phyloP scores from a whole-genome alignment of 1,140 invertebrate species.

The Nasonia giraulti region DNA sequence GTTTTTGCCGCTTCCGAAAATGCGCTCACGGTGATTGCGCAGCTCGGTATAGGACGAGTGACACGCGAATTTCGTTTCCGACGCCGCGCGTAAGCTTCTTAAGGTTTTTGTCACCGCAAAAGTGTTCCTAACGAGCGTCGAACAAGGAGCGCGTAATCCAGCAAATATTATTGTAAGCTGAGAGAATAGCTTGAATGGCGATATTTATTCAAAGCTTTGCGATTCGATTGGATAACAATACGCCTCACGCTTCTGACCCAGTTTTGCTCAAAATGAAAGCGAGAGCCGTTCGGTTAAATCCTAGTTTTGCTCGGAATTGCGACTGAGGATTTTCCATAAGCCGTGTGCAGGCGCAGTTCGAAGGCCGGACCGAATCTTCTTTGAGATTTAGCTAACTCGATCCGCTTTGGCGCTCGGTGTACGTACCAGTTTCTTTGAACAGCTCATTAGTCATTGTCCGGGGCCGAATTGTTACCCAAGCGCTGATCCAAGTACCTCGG shows the following conservation, averaged over 20 bases:
- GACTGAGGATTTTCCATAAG: conserved; percentile 31
- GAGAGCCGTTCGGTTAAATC: conserved; percentile 6
- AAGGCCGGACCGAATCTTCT: conserved; percentile 3
- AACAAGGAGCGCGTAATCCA: background rate
- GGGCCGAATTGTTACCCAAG: background rate
- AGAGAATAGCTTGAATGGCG: no score
- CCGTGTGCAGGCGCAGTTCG: background rate
- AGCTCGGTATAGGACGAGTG: background rate
- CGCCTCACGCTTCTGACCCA: conserved; percentile 1
- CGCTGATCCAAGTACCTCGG: background rate
- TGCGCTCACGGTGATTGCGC: background rate
- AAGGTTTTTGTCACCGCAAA: background rate
- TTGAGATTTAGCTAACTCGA: conserved; percentile 34
- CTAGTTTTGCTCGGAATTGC: background rate
- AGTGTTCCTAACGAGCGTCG: background rate
- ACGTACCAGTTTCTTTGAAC: background rate
- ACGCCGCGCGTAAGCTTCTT: background rate
- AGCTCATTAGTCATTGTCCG: conserved; percentile 28
- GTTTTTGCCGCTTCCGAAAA: conserved; percentile 35
- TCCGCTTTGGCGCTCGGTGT: conserved; percentile 38
- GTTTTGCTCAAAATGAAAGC: conserved; percentile 23
- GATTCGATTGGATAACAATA: conserved; percentile 14
- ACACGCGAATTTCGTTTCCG: background rate
- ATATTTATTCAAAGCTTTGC: background rate
- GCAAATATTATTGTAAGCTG: background rate